Evolutionary conservation across 53 echinoderm and acorn worm genomes (phyloP).

Genomic region (Actinopyga echinites): DNA sequence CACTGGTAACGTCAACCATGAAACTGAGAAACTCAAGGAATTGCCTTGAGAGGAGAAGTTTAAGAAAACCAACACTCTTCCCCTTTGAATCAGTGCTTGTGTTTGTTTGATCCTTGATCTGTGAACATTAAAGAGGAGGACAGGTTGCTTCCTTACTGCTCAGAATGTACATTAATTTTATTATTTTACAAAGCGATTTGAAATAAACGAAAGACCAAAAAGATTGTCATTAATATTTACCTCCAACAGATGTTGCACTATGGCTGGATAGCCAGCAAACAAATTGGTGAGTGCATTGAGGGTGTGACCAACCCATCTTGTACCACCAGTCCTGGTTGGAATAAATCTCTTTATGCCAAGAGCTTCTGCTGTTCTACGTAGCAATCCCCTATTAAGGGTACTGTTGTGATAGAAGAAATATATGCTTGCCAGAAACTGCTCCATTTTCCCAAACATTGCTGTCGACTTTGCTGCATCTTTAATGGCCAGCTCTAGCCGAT

Average conservation of each 20-base stretch:
- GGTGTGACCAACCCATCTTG: constrained; percentile 1
- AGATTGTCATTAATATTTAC: background rate
- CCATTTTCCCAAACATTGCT: constrained; percentile 2
- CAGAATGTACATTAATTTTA: too few species aligned
- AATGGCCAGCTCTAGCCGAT: constrained; percentile 65
- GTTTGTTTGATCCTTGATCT: too few species aligned
- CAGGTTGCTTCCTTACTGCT: too few species aligned
- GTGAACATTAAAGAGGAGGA: too few species aligned
- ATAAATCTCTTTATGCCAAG: background rate
- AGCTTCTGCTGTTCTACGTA: constrained; percentile 1
- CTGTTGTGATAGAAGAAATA: constrained; percentile 12
- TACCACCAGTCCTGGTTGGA: constrained; percentile 19
- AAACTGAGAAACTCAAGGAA: too few species aligned
- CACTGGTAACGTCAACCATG: too few species aligned
- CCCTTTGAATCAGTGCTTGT: too few species aligned
- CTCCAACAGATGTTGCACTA: constrained; percentile 6
- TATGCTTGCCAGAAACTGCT: background rate
- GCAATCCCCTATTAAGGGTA: constrained; percentile 9
- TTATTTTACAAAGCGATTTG: background rate
- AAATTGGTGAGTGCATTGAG: background rate
- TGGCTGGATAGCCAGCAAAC: background rate
- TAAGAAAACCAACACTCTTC: background rate
- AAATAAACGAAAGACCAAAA: background rate
- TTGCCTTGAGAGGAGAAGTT: too few species aligned
- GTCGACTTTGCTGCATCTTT: constrained; percentile 65